Percentiles rank a stretch among this genome's conserved stretches.
These are phyloP conservation scores for Drosophila ananassae DNA, from an alignment of 1,140 invertebrate genomes.

Conservation along the genomic window DNA sequence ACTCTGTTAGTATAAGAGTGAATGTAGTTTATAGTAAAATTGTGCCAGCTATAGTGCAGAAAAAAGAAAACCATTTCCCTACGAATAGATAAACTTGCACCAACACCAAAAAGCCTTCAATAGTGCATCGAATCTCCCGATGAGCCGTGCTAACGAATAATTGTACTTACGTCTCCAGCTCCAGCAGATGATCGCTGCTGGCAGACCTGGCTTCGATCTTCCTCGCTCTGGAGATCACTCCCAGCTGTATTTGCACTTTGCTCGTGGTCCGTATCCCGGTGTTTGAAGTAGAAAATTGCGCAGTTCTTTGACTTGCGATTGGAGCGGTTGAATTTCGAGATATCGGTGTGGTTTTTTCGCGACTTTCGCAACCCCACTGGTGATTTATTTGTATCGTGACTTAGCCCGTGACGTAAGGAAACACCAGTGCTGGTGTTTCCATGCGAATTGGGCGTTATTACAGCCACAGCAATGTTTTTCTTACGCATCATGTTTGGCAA, in stretches of 20 bases:
- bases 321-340: conserved; percentile 87
- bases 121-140: conserved; percentile 25
- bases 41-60: conserved; percentile 31
- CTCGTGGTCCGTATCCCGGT: conserved; percentile 93
- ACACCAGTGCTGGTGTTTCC: conserved; percentile 30
- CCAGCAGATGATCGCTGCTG: conserved; percentile 16
- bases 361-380: conserved; percentile 60
- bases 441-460: conserved; percentile 74
- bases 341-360: conserved; percentile 85
- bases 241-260: conserved; percentile 64
- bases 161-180: conserved; percentile 44
- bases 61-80: conserved; percentile 4
- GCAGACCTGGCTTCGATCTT: conserved; percentile 27
- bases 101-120: conserved; percentile 7
- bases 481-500: conserved; percentile 48
- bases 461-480: conserved; percentile 77
- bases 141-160: conserved; percentile 30
- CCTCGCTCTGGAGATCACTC: conserved; percentile 59
- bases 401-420: conserved; percentile 19
- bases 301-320: conserved; percentile 91
- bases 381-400: conserved; percentile 66
- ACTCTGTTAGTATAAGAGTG: neutral
- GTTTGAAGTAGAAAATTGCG: conserved; percentile 93
- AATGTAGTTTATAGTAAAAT: conserved; percentile 13
- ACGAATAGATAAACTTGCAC: conserved; percentile 20